Percentiles rank a stretch among this genome's conserved stretches.
Evolutionary conservation across 2,888 invertebrate species (phyloP).

Genomic region (Callimorpha dominula): DNA sequence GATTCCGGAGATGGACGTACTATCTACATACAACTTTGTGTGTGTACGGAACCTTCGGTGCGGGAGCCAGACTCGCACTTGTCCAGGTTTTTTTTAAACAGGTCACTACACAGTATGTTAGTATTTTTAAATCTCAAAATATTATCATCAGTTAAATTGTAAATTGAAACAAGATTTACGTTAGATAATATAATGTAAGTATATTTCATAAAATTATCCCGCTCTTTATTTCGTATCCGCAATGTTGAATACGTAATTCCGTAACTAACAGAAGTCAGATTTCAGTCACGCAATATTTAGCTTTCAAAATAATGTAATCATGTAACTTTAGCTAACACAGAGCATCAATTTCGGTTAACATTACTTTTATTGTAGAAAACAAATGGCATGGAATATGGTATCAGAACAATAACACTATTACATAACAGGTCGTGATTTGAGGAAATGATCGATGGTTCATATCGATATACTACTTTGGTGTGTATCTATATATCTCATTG

Average conservation of each 20-base stretch:
- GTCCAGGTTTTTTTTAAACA: too few species aligned
- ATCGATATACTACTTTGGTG: conserved; percentile 46
- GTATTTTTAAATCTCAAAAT: not conserved
- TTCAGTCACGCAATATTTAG: conserved; percentile 41
- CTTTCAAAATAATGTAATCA: conserved; percentile 29
- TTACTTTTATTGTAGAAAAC: conserved; percentile 31
- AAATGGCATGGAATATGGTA: conserved; percentile 25
- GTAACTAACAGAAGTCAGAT: conserved; percentile 17
- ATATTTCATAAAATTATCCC: not conserved
- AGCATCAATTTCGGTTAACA: conserved; percentile 40
- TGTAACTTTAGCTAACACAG: conserved; percentile 32
- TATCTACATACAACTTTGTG: too few species aligned
- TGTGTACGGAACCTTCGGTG: too few species aligned
- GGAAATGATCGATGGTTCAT: conserved; percentile 46
- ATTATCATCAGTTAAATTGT: too few species aligned
- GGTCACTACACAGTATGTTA: too few species aligned
- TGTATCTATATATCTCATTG: conserved; percentile 48
- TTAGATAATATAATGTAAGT: too few species aligned
- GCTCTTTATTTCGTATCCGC: not conserved
- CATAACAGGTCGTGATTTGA: conserved; percentile 33
- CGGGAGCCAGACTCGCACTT: too few species aligned
- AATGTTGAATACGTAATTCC: conserved; percentile 6
- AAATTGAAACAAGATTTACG: too few species aligned
- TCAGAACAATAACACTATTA: conserved; percentile 32
- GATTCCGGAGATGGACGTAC: too few species aligned